These are phyloP conservation scores for Heliocidaris erythrogramma DNA, from an alignment of 35 echinoderm and acorn worm genomes.

Conservation along the genomic window DNA sequence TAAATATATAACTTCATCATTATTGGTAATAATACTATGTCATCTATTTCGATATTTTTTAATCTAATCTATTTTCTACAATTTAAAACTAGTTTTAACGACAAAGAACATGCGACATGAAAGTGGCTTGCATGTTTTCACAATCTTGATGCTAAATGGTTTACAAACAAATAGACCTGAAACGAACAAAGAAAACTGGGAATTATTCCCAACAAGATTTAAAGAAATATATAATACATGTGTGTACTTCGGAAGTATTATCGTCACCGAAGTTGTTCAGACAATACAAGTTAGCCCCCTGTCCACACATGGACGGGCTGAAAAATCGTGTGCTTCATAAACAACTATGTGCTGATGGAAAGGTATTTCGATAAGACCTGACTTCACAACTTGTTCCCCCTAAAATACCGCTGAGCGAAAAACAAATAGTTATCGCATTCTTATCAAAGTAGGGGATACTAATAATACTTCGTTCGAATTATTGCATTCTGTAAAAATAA, in stretches of 20 bases:
- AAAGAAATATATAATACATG: not conserved
- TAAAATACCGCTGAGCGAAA: slow-evolving; percentile 14
- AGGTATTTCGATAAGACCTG: slow-evolving; percentile 5
- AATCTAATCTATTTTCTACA: no score
- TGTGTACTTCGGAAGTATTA: not conserved
- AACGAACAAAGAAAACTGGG: not conserved
- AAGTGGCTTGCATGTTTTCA: no score
- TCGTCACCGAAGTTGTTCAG: not conserved
- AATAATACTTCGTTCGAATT: slow-evolving; percentile 32
- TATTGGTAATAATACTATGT: no score
- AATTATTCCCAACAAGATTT: not conserved
- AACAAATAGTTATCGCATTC: slow-evolving; percentile 25
- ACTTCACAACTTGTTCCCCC: slow-evolving; percentile 29
- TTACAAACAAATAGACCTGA: not conserved
- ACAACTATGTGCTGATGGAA: slow-evolving; percentile 18
- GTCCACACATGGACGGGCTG: not conserved
- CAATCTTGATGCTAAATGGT: no score
- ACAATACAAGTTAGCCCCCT: not conserved
- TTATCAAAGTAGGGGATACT: slow-evolving; percentile 34
- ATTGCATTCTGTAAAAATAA: not conserved
- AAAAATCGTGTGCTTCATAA: not conserved
- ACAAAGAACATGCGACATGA: no score
- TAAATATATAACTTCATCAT: no score
- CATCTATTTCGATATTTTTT: no score
- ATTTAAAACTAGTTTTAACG: no score